Conservation (phyloP, 2,888 invertebrate species). For the Dasysyrphus albostriatus region DNA sequence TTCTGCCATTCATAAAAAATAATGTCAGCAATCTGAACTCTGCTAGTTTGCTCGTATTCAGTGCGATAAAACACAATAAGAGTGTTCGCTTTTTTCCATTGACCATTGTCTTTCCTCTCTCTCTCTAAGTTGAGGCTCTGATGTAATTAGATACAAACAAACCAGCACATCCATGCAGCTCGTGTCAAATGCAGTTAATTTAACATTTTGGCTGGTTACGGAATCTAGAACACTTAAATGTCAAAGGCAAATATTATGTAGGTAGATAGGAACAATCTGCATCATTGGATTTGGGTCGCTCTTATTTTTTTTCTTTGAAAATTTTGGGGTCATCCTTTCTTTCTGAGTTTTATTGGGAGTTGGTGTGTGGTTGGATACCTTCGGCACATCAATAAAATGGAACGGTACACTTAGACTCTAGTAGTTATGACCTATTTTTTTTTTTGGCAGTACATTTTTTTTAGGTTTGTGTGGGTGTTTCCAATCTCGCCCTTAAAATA, state of each 20-base stretch:
- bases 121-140: slow-evolving; percentile 19
- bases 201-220: slow-evolving; percentile 53
- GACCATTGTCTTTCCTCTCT: slow-evolving; percentile 46
- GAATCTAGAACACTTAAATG: slow-evolving; percentile 52
- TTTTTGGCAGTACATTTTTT: too few species aligned
- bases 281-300: background rate
- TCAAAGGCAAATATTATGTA: slow-evolving; percentile 16
- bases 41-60: background rate
- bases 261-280: background rate
- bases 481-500: too few species aligned
- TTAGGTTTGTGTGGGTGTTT: too few species aligned
- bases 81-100: slow-evolving; percentile 35
- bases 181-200: slow-evolving; percentile 67
- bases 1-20: slow-evolving; percentile 59
- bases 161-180: slow-evolving; percentile 25
- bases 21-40: slow-evolving; percentile 26
- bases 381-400: too few species aligned
- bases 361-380: too few species aligned
- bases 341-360: too few species aligned
- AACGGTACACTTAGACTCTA: too few species aligned
- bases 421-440: too few species aligned
- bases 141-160: slow-evolving; percentile 65
- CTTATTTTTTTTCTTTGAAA: background rate
- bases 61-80: slow-evolving; percentile 6
- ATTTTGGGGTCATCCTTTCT: background rate